Evolutionary conservation across 2,113 vertebrate species (phyloP), one percentile per base, ranked within the genome.

Genomic region (Salvator merianae): DNA sequence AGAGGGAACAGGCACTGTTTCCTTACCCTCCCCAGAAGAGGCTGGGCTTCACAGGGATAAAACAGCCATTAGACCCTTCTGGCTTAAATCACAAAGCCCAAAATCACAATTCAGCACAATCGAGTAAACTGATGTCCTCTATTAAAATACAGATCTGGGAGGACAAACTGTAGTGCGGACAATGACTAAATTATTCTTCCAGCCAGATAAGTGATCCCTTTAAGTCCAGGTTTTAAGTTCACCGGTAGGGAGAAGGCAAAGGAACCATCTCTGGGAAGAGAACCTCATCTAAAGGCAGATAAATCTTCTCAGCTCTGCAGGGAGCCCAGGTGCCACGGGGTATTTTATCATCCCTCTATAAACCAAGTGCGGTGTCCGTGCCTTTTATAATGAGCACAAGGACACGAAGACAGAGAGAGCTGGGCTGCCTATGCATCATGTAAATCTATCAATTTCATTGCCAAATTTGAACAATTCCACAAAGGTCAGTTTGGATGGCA

Each of bases 321-420:
- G 91, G 87, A 94, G 79, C 81, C 89, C 89, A 92, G 88, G 93
- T 93, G 90, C 90, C 92, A 91, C 88, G 87, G 88, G 93, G 65
- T 91, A 91, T 93, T 93, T 93, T 95, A 93, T 93, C 93, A 92
- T 93, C 88, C 89, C 89, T 93, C 90, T 93, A 92, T 92, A 94
- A 94, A 94, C 89, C 86, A 92, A 88, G 87, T 77, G 88, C 81
- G 90, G 86, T 7, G 2, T 93, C 91, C 89, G 90, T 91, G 90
- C 90, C 89, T 95, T 84, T 91, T 93, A 91, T 95, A 93, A 94
- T 93, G 91, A 94, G 87, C 88, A 88, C 89, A 92, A 92, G 92
- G 90, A 92, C 90, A 91, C 55, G 88, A 93, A 94, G 89, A 93
- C 0, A 1, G 84, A 92, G 84, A 92, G 88, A 85, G 85, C 87